Conservation (phyloP, 2,113 vertebrate genomes). For the Cnemophilus loriae region DNA sequence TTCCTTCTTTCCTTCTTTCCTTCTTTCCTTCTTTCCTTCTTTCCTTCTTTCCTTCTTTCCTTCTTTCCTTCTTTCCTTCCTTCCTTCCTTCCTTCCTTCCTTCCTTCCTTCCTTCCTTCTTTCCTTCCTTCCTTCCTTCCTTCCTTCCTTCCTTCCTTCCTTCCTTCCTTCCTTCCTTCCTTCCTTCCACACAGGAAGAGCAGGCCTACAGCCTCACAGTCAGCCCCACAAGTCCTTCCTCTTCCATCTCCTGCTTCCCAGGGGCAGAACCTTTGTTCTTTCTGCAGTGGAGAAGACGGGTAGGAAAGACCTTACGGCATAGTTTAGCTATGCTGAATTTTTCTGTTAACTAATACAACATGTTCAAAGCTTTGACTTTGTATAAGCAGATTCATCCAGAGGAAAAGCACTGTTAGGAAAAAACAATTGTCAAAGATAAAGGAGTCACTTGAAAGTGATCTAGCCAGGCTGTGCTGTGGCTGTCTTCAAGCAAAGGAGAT, state of each 20-base stretch:
- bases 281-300: not conserved
- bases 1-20: not conserved
- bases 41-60: not conserved
- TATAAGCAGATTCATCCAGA: conserved; percentile 45
- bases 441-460: conserved; percentile 49
- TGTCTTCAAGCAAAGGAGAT: not conserved
- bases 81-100: too few species aligned
- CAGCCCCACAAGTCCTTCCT: not conserved
- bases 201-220: not conserved
- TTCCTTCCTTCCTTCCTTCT: not conserved
- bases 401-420: conserved; percentile 14
- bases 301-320: conserved; percentile 15
- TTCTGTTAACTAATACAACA: conserved; percentile 56
- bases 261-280: conserved; percentile 21
- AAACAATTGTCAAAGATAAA: conserved; percentile 46
- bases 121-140: too few species aligned
- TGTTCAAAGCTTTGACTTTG: conserved; percentile 35
- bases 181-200: not conserved
- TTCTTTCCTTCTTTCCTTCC: too few species aligned
- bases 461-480: not conserved
- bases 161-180: not conserved
- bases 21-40: not conserved
- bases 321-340: conserved; percentile 41
- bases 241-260: not conserved
- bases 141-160: too few species aligned